Conservation (phyloP, 2,888 invertebrate species). For the Periphyllus acericola region DNA sequence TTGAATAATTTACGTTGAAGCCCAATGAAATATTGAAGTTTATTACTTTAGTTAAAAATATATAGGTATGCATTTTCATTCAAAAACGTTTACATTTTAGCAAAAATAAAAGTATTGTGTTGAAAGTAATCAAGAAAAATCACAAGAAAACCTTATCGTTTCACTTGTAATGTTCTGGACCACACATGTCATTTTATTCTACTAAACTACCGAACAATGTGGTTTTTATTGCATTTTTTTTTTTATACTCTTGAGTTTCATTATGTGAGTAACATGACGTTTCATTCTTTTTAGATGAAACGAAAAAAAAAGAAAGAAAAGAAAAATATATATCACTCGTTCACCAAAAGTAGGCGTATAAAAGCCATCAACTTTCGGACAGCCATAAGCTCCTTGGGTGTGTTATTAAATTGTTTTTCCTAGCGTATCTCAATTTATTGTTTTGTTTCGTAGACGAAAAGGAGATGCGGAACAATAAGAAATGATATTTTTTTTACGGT, state of each 20-base stretch:
- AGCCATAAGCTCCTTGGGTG: slow-evolving; percentile 57
- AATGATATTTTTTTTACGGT: slow-evolving; percentile 59
- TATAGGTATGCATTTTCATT: neutral
- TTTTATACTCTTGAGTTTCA: slow-evolving; percentile 46
- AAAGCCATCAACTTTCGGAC: slow-evolving; percentile 61
- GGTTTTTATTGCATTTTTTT: slow-evolving; percentile 47
- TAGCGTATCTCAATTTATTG: slow-evolving; percentile 60
- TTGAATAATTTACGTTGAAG: neutral
- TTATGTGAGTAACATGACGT: slow-evolving; percentile 56
- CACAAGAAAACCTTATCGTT: slow-evolving; percentile 36
- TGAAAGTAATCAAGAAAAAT: slow-evolving; percentile 21
- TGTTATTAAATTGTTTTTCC: slow-evolving; percentile 61
- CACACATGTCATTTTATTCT: slow-evolving; percentile 49
- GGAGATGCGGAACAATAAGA: slow-evolving; percentile 52
- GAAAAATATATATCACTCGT: slow-evolving; percentile 35
- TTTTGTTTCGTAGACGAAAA: slow-evolving; percentile 54
- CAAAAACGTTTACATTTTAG: neutral
- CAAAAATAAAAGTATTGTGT: neutral
- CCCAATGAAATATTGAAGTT: neutral
- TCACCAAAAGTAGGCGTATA: slow-evolving; percentile 57
- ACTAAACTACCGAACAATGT: slow-evolving; percentile 42
- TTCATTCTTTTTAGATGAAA: slow-evolving; percentile 54
- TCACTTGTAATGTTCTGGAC: slow-evolving; percentile 25
- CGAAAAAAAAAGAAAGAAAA: neutral
- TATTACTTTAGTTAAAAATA: neutral